These are phyloP conservation scores for Halisarca cf. caerulea DNA, from an alignment of 37 sponge, comb jelly and placozoan species.

Conservation along the genomic window DNA sequence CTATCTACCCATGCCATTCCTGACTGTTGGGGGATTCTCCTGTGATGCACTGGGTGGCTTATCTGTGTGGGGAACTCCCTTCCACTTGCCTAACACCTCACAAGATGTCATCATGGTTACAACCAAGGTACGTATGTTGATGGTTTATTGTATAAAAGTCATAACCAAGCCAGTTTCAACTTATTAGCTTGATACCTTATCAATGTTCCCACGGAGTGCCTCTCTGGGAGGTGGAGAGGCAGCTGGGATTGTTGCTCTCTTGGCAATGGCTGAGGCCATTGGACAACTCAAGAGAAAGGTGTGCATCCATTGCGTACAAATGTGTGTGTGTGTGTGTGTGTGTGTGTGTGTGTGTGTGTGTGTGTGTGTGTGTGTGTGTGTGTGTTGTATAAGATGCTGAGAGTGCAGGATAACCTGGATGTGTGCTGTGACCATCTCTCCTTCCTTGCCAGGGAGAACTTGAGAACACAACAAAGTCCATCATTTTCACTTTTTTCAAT, in stretches of 20 bases:
- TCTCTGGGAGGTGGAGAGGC: constrained; percentile 42
- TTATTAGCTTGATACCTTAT: not conserved
- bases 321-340: too few species aligned
- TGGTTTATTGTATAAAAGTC: too few species aligned
- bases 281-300: constrained; percentile 62
- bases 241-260: constrained; percentile 57
- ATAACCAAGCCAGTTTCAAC: too few species aligned
- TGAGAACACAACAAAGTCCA: not conserved
- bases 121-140: constrained; percentile 42
- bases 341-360: too few species aligned
- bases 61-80: constrained; percentile 68
- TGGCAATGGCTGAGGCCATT: constrained; percentile 65
- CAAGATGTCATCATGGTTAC: constrained; percentile 55
- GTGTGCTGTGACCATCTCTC: not conserved
- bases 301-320: too few species aligned
- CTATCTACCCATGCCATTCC: not conserved
- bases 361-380: too few species aligned
- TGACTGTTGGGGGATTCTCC: not conserved
- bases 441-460: constrained; percentile 21
- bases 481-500: constrained; percentile 75
- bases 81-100: constrained; percentile 7
- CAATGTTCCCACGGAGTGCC: not conserved
- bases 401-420: not conserved
- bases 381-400: too few species aligned
- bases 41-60: constrained; percentile 76